Evolutionary conservation across 2,888 invertebrate species (phyloP).

Genomic region (Pilophorus perplexus): DNA sequence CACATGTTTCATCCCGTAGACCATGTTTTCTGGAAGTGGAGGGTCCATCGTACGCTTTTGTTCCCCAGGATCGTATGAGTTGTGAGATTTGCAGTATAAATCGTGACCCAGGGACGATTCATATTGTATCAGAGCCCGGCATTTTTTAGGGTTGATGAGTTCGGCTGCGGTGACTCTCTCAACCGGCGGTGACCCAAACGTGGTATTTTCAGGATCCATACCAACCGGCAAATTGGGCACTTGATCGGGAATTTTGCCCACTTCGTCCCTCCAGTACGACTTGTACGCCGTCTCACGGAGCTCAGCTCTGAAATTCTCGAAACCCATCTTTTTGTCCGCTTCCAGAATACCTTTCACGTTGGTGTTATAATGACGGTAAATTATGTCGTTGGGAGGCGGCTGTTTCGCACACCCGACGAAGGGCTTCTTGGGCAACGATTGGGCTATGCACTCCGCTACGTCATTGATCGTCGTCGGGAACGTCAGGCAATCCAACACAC

Average conservation of each 20-base stretch:
- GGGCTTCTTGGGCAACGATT: background rate
- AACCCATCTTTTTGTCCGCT: conserved; percentile 53
- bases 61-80: conserved; percentile 55
- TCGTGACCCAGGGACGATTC: conserved; percentile 54
- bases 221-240: conserved; percentile 54
- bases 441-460: conserved; percentile 8
- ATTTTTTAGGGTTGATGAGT: conserved; percentile 52
- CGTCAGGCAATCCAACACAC: conserved; percentile 13
- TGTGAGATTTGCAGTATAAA: conserved; percentile 55
- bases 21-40: background rate
- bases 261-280: conserved; percentile 55
- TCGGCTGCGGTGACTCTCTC: conserved; percentile 16
- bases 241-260: conserved; percentile 55
- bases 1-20: background rate
- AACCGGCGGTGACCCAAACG: conserved; percentile 52
- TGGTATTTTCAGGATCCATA: conserved; percentile 52
- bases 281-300: conserved; percentile 55
- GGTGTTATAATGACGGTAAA: conserved; percentile 23
- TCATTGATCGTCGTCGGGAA: conserved; percentile 15
- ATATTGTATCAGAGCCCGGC: conserved; percentile 52
- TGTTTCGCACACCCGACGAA: background rate
- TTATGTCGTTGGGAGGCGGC: background rate
- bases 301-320: conserved; percentile 55
- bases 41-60: conserved; percentile 47
- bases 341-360: conserved; percentile 42